These are phyloP conservation scores for Adelphocoris suturalis DNA, from an alignment of 2,888 invertebrate genomes.

Conservation along the genomic window DNA sequence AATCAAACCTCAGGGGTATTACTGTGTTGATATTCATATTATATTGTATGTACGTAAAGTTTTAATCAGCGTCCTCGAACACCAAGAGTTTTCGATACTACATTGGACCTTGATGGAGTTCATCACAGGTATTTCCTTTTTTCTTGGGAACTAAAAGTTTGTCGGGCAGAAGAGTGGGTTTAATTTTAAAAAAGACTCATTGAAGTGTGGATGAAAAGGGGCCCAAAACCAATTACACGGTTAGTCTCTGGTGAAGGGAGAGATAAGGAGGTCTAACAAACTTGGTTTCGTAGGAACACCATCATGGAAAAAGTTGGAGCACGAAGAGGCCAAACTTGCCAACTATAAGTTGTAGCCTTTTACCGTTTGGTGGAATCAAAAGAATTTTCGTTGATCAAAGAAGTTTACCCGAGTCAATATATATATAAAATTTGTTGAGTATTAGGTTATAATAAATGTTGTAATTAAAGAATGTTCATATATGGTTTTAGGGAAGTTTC, in stretches of 20 bases:
- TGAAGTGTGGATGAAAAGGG: constrained; percentile 40
- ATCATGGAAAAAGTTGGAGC: constrained; percentile 36
- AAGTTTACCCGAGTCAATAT: not conserved
- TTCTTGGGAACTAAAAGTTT: constrained; percentile 5
- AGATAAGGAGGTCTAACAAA: constrained; percentile 39
- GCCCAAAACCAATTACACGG: constrained; percentile 48
- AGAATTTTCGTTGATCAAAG: not conserved
- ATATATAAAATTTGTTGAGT: no score
- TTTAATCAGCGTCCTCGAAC: not conserved
- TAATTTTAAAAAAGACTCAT: constrained; percentile 27
- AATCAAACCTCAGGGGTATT: no score
- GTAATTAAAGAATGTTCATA: no score
- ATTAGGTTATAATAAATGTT: no score
- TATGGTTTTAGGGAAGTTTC: no score
- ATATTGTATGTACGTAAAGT: no score
- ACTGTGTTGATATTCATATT: no score
- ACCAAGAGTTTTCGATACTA: not conserved
- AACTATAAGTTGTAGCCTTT: not conserved
- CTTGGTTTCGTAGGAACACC: constrained; percentile 26
- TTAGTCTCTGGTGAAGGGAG: constrained; percentile 29
- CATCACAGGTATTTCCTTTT: not conserved
- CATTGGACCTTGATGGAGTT: not conserved
- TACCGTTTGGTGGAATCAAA: not conserved
- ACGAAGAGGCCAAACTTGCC: constrained; percentile 1
- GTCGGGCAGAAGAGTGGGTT: not conserved